Base-by-base conservation (phyloP, 2,113 vertebrate genomes). In the Cololabis saira region DNA sequence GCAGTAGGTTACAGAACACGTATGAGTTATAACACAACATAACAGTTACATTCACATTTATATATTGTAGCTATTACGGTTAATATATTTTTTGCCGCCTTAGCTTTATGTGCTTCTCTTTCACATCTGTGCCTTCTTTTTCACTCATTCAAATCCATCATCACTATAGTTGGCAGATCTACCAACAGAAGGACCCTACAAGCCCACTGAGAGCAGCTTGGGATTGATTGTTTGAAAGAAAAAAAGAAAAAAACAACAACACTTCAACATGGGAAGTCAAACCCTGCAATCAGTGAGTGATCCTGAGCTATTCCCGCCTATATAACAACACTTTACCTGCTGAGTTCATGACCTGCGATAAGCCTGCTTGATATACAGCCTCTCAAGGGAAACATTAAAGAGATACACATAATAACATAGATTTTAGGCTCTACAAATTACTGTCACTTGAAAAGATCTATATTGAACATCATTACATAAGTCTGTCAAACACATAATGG, bases 321-420 rank as follows among this genome's bases (percentile, higher is more conserved):
- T 19, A 10, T 33, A 27, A 42, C 30, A 37, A 52, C n/a, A 5
- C 61, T 40, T 48, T 47, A 61, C 49, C 57, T 40, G 16, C 66
- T 30, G 19, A 21, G 68, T 53, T 48, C 15, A 30, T 49, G 22
- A 71, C 21, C 19, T 53, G 41, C 21, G 27, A 15, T 40, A 12
- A 12, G 33, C 11, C 17, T 17, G 27, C 41, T 48, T 41, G 33
- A n/a, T 12, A 22, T 12, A 57, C 21, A 50, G 17, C 56, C 10
- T 10, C 44, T 24, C 33, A 24, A 67, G 18, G 54, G 24, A 49
- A 50, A 19, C 4, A 11, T 7, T n/a, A 50, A 17, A 16, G 6
- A 6, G 9, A 11, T 19, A 44, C 15, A 63, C 19, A 18, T 30
- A 3, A 47, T 62, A 27, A 41, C 16, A 55, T 2, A 19, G 17